phyloP scores from a whole-genome alignment of 2,888 invertebrate genomes.

The Agrochola circellaris region DNA sequence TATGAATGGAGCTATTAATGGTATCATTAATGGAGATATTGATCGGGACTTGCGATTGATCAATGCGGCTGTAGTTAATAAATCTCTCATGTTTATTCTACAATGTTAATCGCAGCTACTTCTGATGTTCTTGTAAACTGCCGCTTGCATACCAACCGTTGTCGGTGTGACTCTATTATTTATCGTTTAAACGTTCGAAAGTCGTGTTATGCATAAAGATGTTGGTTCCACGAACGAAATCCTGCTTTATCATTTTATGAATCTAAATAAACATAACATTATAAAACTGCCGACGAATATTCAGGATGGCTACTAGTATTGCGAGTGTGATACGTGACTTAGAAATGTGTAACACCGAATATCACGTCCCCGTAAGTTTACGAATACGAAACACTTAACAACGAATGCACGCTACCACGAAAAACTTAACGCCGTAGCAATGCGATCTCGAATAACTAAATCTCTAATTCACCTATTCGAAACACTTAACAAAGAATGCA shows the following conservation, averaged over 20 bases:
- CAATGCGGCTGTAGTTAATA: slow-evolving; percentile 51
- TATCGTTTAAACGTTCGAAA: slow-evolving; percentile 72
- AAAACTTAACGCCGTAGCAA: too few relatives aligned
- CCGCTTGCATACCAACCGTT: slow-evolving; percentile 69
- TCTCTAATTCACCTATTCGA: too few relatives aligned
- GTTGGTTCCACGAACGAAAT: slow-evolving; percentile 63
- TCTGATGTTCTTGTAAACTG: slow-evolving; percentile 55
- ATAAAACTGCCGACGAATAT: slow-evolving; percentile 32
- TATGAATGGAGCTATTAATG: slow-evolving; percentile 30
- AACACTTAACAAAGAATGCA: too few relatives aligned
- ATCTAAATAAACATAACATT: slow-evolving; percentile 58
- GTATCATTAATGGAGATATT: slow-evolving; percentile 37
- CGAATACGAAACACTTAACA: too few relatives aligned
- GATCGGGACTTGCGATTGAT: slow-evolving; percentile 34
- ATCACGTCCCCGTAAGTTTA: too few relatives aligned
- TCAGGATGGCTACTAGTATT: too few relatives aligned
- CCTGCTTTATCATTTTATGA: slow-evolving; percentile 59
- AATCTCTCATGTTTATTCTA: slow-evolving; percentile 55
- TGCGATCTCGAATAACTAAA: too few relatives aligned
- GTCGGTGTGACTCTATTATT: slow-evolving; percentile 68
- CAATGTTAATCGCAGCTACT: slow-evolving; percentile 54
- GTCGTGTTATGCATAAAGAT: slow-evolving; percentile 73
- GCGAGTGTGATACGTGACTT: too few relatives aligned
- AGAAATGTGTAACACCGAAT: too few relatives aligned
- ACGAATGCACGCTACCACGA: too few relatives aligned